phyloP scores from a whole-genome alignment of 2,797 vertebrate genomes.

The Xenentodon cancila region DNA sequence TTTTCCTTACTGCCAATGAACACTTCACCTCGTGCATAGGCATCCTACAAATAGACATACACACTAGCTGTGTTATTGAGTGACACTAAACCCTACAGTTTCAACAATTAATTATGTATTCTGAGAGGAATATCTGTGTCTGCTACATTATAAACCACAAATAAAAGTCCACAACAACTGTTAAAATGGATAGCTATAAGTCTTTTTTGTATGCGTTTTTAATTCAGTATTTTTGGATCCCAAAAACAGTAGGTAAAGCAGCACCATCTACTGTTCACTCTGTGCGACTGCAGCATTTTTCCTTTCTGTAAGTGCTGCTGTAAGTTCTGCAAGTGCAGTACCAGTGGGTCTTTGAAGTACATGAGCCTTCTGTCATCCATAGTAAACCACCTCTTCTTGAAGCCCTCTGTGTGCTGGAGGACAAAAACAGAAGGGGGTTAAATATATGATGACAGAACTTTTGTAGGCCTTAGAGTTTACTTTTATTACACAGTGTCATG shows the following conservation, averaged over 20 bases:
- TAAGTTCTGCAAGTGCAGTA: slow-evolving; percentile 64
- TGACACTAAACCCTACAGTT: too few relatives aligned
- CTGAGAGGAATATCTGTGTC: not conserved
- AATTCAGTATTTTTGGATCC: not conserved
- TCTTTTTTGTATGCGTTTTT: not conserved
- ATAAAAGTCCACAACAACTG: not conserved
- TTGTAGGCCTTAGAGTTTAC: not conserved
- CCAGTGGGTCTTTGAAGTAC: slow-evolving; percentile 98
- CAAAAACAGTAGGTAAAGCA: slow-evolving; percentile 4
- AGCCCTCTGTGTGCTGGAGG: slow-evolving; percentile 93
- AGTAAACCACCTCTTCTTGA: slow-evolving; percentile 97
- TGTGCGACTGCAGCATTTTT: slow-evolving; percentile 1
- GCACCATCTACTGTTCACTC: slow-evolving; percentile 22
- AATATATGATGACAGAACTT: not conserved
- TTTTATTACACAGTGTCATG: not conserved
- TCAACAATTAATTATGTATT: not conserved
- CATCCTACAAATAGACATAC: slow-evolving; percentile 82
- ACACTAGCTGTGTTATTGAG: not conserved
- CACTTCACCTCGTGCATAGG: slow-evolving; percentile 92
- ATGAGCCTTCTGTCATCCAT: slow-evolving; percentile 96
- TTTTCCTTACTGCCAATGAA: slow-evolving; percentile 94
- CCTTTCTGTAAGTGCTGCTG: too few relatives aligned
- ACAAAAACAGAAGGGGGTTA: slow-evolving; percentile 8
- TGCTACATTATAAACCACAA: not conserved
- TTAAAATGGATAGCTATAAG: not conserved